Evolutionary conservation across 2,888 invertebrate genomes (phyloP).

Genomic region (Drosophila emarginata): DNA sequence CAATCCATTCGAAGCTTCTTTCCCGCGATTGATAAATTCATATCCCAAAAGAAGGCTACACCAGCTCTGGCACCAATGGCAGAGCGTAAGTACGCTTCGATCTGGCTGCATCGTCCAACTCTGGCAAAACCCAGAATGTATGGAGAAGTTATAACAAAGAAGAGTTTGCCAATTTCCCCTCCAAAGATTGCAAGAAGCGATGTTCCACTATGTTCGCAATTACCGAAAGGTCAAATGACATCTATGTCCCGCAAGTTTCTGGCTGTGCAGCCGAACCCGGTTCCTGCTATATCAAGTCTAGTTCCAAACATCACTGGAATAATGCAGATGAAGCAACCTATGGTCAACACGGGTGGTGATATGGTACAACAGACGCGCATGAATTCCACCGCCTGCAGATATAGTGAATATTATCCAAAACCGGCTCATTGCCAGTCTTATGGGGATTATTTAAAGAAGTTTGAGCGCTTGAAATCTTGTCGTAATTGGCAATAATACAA

Average conservation of each 20-base stretch:
- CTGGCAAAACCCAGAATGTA: neutral
- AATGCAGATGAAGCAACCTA: no score
- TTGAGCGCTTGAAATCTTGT: neutral
- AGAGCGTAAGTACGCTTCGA: neutral
- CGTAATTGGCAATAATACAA: neutral
- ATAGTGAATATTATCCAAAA: neutral
- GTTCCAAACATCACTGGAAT: neutral
- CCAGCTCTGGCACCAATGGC: neutral
- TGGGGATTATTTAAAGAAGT: neutral
- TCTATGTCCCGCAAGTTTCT: neutral
- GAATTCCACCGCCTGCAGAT: slow-evolving; percentile 1
- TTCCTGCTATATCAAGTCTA: neutral
- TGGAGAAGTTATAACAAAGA: neutral
- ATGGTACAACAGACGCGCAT: neutral
- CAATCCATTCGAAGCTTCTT: neutral
- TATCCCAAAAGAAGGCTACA: neutral
- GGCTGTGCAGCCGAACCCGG: neutral
- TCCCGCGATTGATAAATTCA: neutral
- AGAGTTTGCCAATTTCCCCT: neutral
- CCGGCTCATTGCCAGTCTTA: slow-evolving; percentile 4
- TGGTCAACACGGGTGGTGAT: neutral
- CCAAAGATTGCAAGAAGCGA: no score
- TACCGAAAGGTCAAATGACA: neutral
- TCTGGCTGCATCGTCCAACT: neutral
- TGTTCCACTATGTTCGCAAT: neutral